phyloP scores from a whole-genome alignment of 2,888 invertebrate species.

The Trypoxylon attenuatum region DNA sequence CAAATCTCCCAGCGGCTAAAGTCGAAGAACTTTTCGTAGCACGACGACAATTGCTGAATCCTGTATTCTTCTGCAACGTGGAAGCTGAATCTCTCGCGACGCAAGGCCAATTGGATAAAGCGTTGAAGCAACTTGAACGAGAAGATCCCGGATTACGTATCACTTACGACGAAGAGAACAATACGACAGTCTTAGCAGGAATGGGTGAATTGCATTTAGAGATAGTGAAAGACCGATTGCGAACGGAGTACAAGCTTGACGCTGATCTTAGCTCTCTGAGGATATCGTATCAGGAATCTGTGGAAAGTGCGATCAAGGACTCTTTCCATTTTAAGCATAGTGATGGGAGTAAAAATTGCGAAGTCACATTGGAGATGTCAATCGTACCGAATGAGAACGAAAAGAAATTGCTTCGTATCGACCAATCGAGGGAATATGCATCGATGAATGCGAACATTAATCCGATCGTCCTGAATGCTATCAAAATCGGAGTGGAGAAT shows the following conservation, averaged over 20 bases:
- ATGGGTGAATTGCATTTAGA: conserved; percentile 99
- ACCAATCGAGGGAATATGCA: conserved; percentile 81
- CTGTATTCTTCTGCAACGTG: conserved; percentile 97
- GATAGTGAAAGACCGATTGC: conserved; percentile 91
- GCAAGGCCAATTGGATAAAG: conserved; percentile 86
- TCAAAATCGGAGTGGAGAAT: conserved; percentile 83
- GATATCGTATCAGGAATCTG: conserved; percentile 92
- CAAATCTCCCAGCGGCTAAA: conserved; percentile 56
- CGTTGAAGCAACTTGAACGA: conserved; percentile 85
- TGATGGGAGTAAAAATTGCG: conserved; percentile 80
- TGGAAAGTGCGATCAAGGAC: conserved; percentile 75
- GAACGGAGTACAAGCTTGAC: conserved; percentile 92
- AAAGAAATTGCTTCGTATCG: conserved; percentile 76
- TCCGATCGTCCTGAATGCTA: conserved; percentile 81
- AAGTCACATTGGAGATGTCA: conserved; percentile 80
- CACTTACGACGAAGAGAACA: conserved; percentile 84
- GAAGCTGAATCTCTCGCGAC: conserved; percentile 90
- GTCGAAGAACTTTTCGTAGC: conserved; percentile 72
- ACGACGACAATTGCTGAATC: conserved; percentile 88
- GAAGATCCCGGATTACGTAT: conserved; percentile 95
- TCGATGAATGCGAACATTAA: conserved; percentile 81
- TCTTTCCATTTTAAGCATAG: conserved; percentile 78
- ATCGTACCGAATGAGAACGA: conserved; percentile 75
- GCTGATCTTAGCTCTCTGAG: conserved; percentile 93
- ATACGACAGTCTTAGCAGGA: conserved; percentile 91